Evolutionary conservation across 2,888 invertebrate genomes (phyloP).

Genomic region (Rhagonycha fulva): DNA sequence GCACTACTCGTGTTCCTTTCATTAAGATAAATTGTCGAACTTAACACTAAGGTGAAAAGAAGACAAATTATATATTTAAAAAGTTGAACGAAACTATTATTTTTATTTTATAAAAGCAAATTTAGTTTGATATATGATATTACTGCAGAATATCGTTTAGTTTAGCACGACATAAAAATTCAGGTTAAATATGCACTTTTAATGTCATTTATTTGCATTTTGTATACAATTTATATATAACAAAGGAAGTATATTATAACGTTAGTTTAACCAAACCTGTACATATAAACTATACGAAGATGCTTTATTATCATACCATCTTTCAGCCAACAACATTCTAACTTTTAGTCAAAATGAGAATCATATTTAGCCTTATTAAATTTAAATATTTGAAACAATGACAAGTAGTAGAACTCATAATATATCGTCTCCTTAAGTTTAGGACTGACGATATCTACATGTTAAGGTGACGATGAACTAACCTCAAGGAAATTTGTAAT

Average conservation of each 20-base stretch:
- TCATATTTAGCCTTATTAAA: background rate
- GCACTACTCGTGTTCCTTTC: background rate
- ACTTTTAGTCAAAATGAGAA: background rate
- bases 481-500: no score
- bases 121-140: background rate
- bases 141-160: background rate
- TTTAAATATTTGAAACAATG: background rate
- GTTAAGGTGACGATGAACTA: no score
- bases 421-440: no score
- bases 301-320: background rate
- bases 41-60: background rate
- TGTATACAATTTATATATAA: background rate
- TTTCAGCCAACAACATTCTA: background rate
- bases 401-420: no score
- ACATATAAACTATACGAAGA: background rate
- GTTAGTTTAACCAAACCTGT: background rate
- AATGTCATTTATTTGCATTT: background rate
- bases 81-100: background rate
- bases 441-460: no score
- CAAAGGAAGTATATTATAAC: background rate
- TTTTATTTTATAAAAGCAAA: background rate
- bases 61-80: background rate
- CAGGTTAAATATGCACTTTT: background rate
- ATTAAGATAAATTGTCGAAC: background rate
- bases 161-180: background rate